Percentiles rank a stretch among this genome's conserved stretches.
These are phyloP conservation scores for Momotus momota DNA, from an alignment of 2,797 vertebrate species.

Conservation along the genomic window DNA sequence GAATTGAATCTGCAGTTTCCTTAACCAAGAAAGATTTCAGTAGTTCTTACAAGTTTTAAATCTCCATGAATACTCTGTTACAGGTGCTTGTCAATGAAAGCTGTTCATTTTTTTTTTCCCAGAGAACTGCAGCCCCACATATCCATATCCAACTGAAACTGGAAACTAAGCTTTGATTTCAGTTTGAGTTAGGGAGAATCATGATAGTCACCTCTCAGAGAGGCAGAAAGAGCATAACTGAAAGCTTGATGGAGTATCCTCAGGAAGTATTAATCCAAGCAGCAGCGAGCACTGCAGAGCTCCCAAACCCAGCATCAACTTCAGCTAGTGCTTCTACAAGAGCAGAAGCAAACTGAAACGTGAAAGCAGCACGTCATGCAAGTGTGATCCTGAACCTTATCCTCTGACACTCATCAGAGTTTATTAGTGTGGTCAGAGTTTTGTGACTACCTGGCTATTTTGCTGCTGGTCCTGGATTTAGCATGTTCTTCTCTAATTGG, in stretches of 20 bases:
- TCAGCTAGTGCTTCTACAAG: neutral
- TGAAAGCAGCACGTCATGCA: neutral
- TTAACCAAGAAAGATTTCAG: neutral
- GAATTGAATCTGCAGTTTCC: neutral
- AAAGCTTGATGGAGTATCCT: neutral
- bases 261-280: neutral
- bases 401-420: neutral
- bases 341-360: neutral
- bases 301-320: neutral
- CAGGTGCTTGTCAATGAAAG: neutral
- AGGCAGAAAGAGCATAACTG: neutral
- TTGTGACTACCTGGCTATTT: neutral
- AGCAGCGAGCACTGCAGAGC: neutral
- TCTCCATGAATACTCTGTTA: neutral
- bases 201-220: neutral
- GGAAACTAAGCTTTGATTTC: neutral
- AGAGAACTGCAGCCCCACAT: neutral
- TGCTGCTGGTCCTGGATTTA: neutral
- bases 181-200: neutral
- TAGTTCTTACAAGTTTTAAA: neutral
- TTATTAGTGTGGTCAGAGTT: neutral
- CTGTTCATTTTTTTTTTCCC: neutral
- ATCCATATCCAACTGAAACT: neutral
- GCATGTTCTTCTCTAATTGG: neutral
- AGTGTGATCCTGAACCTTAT: neutral